Evolutionary conservation across 2,888 invertebrate species (phyloP).

Genomic region (Ochlodes sylvanus): DNA sequence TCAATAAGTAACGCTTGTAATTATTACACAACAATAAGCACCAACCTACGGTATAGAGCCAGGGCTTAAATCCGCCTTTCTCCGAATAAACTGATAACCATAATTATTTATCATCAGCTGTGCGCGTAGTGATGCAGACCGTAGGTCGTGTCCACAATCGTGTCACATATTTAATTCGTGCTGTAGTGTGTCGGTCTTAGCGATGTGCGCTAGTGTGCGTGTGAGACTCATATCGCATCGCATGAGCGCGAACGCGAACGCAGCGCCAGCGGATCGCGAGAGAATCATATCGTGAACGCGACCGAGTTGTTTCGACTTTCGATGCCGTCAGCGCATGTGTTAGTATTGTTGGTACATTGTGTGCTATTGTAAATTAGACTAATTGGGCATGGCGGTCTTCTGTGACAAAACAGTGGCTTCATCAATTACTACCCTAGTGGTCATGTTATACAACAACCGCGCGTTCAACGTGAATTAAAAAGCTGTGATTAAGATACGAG

Average conservation of each 20-base stretch:
- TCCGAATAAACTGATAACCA: constrained; percentile 53
- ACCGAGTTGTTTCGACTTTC: constrained; percentile 76
- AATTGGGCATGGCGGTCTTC: constrained; percentile 79
- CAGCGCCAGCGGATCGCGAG: constrained; percentile 68
- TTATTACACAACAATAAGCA: not conserved
- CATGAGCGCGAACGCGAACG: constrained; percentile 71
- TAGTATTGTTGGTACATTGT: constrained; percentile 66
- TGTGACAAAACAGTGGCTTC: constrained; percentile 74
- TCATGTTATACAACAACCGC: constrained; percentile 65
- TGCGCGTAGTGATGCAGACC: constrained; percentile 43
- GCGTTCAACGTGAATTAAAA: constrained; percentile 64
- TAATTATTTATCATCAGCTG: constrained; percentile 61
- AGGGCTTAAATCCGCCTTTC: constrained; percentile 37
- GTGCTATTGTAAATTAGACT: constrained; percentile 81
- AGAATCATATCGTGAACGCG: constrained; percentile 80
- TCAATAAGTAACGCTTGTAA: not conserved
- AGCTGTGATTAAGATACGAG: constrained; percentile 60
- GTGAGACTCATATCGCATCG: constrained; percentile 63
- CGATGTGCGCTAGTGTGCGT: constrained; percentile 56
- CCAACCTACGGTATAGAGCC: constrained; percentile 7
- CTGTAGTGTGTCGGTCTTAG: constrained; percentile 55
- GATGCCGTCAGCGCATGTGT: constrained; percentile 74
- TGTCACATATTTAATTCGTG: constrained; percentile 53
- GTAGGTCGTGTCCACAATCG: constrained; percentile 53
- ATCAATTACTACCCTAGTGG: constrained; percentile 68